A percentile compares a stretch with the other conserved stretches of the same genome.
phyloP scores from a whole-genome alignment of 2,888 invertebrate genomes.

The Luperina nickerlii region DNA sequence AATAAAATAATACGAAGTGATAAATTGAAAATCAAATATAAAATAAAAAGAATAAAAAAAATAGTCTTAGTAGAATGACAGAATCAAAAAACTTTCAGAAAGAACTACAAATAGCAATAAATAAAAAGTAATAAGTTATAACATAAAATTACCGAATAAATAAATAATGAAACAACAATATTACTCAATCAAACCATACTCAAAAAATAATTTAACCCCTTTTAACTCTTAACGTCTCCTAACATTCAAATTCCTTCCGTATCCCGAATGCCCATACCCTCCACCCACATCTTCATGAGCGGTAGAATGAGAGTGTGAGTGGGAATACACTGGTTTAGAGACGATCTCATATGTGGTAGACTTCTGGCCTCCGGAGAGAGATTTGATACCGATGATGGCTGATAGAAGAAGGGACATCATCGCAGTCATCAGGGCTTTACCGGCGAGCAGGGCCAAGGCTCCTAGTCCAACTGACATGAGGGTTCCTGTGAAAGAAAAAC shows the following conservation, averaged over 20 bases:
- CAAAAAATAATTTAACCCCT: constrained; percentile 15
- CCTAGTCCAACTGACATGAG: constrained; percentile 94
- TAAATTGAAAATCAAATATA: background rate
- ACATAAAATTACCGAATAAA: background rate
- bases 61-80: background rate
- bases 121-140: background rate
- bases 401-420: constrained; percentile 95
- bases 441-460: constrained; percentile 94
- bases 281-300: constrained; percentile 90
- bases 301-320: constrained; percentile 91
- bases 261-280: constrained; percentile 89
- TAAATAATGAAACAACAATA: constrained; percentile 15
- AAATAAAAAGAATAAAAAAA: background rate
- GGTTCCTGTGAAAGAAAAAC: constrained; percentile 88
- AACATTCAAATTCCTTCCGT: constrained; percentile 84
- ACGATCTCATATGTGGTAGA: constrained; percentile 96
- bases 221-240: constrained; percentile 72
- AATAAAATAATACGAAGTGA: background rate
- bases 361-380: constrained; percentile 92
- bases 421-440: constrained; percentile 95
- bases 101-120: background rate
- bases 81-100: background rate
- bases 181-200: constrained; percentile 6
- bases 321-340: constrained; percentile 94
- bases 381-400: constrained; percentile 94